Percentiles rank a stretch among this genome's conserved stretches.
Conservation (phyloP, 2,797 vertebrate genomes). For the Acestrorhynchus altus region DNA sequence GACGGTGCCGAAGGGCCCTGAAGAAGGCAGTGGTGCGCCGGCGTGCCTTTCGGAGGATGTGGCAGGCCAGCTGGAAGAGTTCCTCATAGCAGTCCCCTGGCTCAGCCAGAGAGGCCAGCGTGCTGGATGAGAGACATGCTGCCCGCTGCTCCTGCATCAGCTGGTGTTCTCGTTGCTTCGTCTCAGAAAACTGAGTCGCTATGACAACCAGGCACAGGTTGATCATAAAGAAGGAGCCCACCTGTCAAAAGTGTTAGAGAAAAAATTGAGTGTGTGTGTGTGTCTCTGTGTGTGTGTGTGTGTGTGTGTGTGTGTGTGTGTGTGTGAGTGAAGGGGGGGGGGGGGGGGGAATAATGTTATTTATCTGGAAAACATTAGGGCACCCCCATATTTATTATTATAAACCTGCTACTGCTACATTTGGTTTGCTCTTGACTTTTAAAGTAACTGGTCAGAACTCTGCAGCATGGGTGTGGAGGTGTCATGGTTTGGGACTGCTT, state of each 20-base stretch:
- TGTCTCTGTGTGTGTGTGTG: no score
- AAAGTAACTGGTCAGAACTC: no score
- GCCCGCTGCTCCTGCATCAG: conserved; percentile 97
- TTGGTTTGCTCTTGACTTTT: no score
- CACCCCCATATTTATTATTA: no score
- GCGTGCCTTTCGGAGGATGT: conserved; percentile 88
- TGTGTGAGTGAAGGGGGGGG: no score
- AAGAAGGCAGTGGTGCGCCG: conserved; percentile 82
- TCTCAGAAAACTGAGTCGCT: conserved; percentile 97
- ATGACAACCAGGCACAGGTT: conserved; percentile 98
- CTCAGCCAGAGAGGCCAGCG: conserved; percentile 86
- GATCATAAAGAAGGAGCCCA: conserved; percentile 99
- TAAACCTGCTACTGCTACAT: no score
- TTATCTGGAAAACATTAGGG: no score
- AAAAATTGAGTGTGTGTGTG: neutral
- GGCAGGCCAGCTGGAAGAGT: conserved; percentile 92
- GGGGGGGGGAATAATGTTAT: no score
- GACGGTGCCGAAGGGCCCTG: conserved; percentile 78
- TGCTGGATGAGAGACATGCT: conserved; percentile 90
- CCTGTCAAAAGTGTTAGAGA: conserved; percentile 63
- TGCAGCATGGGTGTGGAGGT: no score
- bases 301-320: neutral
- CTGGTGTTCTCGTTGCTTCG: conserved; percentile 95
- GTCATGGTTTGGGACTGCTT: no score
- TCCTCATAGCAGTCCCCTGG: conserved; percentile 95